Conservation (phyloP, 2,888 invertebrate genomes). For the Cryptocephalus primarius region DNA sequence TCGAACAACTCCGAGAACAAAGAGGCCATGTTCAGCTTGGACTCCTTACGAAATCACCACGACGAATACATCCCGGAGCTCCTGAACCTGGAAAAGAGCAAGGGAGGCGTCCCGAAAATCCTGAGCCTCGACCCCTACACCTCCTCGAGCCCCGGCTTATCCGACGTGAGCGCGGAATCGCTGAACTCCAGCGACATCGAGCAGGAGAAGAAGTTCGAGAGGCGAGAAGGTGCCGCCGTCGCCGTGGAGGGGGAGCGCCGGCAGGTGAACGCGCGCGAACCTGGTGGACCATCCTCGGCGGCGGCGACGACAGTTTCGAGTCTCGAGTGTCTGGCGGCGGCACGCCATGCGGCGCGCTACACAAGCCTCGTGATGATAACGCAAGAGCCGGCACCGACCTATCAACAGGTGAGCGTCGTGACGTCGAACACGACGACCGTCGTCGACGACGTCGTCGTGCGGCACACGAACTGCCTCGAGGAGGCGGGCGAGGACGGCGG, state of each 20-base stretch:
- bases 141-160: slow-evolving; percentile 29
- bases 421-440: slow-evolving; percentile 66
- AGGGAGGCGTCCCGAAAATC: too few relatives aligned
- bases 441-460: slow-evolving; percentile 54
- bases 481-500: slow-evolving; percentile 21
- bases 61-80: too few relatives aligned
- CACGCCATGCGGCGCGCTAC: slow-evolving; percentile 52
- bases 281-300: slow-evolving; percentile 35
- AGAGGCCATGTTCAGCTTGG: too few relatives aligned
- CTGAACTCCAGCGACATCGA: slow-evolving; percentile 30
- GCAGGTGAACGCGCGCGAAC: slow-evolving; percentile 23
- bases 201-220: slow-evolving; percentile 5
- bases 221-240: slow-evolving; percentile 1
- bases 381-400: slow-evolving; percentile 47
- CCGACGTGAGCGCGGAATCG: slow-evolving; percentile 33
- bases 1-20: too few relatives aligned
- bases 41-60: too few relatives aligned
- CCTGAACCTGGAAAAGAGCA: too few relatives aligned
- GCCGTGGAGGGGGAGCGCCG: slow-evolving; percentile 23
- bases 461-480: slow-evolving; percentile 53
- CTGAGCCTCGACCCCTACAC: slow-evolving; percentile 7
- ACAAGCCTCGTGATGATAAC: slow-evolving; percentile 87
- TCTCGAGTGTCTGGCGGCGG: slow-evolving; percentile 15
- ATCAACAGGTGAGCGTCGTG: slow-evolving; percentile 58
- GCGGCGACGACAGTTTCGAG: slow-evolving; percentile 32